Conservation (phyloP, 2,113 vertebrate species). For the Ctenodactylus gundi region DNA sequence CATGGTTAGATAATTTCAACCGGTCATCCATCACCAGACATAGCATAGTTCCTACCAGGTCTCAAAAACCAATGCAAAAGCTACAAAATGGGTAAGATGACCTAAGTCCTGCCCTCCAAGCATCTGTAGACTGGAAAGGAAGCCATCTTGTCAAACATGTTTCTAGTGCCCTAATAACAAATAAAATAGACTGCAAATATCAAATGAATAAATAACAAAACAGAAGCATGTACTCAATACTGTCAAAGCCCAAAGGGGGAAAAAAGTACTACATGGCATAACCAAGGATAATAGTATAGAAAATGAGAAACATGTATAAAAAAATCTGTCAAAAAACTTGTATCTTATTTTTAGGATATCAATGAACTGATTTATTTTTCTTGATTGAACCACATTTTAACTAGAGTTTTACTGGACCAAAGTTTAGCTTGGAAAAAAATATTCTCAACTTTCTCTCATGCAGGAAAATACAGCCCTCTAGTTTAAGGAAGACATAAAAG, state of each 20-base stretch:
- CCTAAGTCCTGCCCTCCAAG: neutral
- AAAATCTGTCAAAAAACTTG: neutral
- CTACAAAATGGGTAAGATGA: neutral
- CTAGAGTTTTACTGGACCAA: neutral
- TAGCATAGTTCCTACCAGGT: neutral
- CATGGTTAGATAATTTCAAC: neutral
- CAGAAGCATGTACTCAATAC: neutral
- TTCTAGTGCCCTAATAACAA: neutral
- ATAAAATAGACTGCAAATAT: neutral
- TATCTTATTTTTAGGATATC: neutral
- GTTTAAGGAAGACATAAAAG: neutral
- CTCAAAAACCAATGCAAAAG: neutral
- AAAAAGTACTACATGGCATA: neutral
- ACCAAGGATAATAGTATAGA: neutral
- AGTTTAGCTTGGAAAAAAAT: slow-evolving; percentile 2
- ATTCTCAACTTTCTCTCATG: neutral
- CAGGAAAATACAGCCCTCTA: no score
- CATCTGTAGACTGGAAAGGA: neutral
- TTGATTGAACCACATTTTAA: neutral
- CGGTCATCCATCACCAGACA: neutral
- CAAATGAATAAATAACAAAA: neutral
- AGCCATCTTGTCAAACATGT: neutral
- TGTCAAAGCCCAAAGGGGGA: neutral
- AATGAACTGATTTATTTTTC: neutral
- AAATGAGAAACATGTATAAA: slow-evolving; percentile 1